Conservation (phyloP, 2,888 invertebrate genomes). For the Kryphioiulus occultus region DNA sequence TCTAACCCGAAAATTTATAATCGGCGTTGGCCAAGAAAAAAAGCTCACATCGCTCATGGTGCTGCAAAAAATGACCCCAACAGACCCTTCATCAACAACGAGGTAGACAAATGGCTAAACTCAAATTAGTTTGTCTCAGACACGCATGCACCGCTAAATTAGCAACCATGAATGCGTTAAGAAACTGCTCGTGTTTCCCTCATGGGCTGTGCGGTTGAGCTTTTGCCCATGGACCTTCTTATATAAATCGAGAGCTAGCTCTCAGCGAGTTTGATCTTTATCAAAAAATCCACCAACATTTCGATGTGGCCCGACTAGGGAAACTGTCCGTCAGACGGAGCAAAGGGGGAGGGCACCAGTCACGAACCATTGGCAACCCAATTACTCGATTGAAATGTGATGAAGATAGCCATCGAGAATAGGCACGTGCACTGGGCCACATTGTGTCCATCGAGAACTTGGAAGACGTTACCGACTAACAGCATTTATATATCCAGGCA, state of each 20-base stretch:
- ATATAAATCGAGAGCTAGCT: neutral
- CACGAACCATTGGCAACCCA: constrained; percentile 35
- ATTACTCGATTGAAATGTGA: constrained; percentile 35
- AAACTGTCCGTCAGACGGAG: neutral
- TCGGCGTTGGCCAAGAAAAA: neutral
- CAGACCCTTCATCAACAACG: constrained; percentile 17
- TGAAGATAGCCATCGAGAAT: neutral
- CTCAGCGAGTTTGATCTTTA: constrained; percentile 17
- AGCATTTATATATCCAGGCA: constrained; percentile 12
- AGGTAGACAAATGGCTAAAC: neutral
- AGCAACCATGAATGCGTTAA: constrained; percentile 30
- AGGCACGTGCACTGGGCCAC: neutral
- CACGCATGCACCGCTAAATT: neutral
- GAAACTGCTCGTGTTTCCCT: neutral
- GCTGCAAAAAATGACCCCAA: neutral
- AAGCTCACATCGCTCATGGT: neutral
- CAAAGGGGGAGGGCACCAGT: constrained; percentile 30
- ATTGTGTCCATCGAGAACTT: neutral
- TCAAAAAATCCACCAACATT: neutral
- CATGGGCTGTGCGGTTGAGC: neutral
- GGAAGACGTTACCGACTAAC: no score
- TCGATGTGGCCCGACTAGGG: neutral
- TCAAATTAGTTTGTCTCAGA: neutral
- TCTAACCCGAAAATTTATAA: constrained; percentile 13
- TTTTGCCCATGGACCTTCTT: neutral